A percentile compares a stretch with the other conserved stretches of the same genome.
Conservation (phyloP, 2,888 invertebrate species). For the Podotricha telesiphe region DNA sequence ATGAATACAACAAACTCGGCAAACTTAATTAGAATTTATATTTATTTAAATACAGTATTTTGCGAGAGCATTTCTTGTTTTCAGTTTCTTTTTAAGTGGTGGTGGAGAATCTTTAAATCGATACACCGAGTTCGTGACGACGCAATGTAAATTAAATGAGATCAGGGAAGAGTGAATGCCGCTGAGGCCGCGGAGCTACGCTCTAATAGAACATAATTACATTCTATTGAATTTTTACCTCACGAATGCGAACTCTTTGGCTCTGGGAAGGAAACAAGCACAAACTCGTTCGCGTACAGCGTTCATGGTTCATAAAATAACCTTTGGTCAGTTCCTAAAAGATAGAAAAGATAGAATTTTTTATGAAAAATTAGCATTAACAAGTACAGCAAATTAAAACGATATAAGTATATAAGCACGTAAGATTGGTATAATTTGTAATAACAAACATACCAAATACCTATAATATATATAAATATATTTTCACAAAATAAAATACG, state of each 20-base stretch:
- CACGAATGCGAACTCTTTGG: conserved; percentile 7
- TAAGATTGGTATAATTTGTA: too few species aligned
- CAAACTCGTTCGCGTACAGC: neutral
- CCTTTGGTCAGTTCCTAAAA: neutral
- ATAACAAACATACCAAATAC: too few species aligned
- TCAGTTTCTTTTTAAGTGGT: neutral
- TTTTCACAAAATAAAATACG: neutral
- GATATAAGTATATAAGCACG: too few species aligned
- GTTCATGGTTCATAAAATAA: neutral
- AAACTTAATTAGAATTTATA: conserved; percentile 12
- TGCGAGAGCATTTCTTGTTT: neutral
- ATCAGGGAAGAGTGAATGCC: conserved; percentile 21
- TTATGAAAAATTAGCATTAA: too few species aligned
- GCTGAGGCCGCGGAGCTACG: conserved; percentile 17
- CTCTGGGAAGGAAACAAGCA: neutral
- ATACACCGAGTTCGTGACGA: conserved; percentile 28
- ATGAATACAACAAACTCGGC: conserved; percentile 1
- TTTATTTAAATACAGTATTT: conserved; percentile 7
- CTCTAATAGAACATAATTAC: conserved; percentile 34
- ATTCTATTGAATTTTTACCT: conserved; percentile 39
- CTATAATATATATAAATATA: too few species aligned
- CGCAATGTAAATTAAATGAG: conserved; percentile 32
- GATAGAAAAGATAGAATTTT: neutral
- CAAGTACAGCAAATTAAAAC: too few species aligned
- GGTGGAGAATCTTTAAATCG: conserved; percentile 30